Conservation (phyloP, 2,797 vertebrate species). For the Furcifer pardalis region DNA sequence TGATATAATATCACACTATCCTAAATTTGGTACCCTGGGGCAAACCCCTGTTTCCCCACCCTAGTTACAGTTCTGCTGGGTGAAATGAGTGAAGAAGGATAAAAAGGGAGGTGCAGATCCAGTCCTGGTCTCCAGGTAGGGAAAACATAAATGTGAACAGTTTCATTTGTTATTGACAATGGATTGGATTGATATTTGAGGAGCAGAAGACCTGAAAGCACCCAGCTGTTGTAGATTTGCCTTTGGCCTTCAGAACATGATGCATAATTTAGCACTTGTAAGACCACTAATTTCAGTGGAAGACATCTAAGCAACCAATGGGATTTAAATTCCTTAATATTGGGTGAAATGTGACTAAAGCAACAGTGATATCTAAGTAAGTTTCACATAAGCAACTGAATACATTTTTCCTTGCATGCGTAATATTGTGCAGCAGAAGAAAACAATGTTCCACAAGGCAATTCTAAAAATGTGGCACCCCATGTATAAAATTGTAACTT, state of each 20-base stretch:
- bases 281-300: not conserved
- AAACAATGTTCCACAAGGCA: too few species aligned
- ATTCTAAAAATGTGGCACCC: too few species aligned
- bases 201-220: not conserved
- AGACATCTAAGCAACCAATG: not conserved
- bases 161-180: not conserved
- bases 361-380: not conserved
- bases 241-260: not conserved
- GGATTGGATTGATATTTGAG: not conserved
- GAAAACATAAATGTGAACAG: not conserved
- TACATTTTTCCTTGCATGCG: constrained; percentile 16
- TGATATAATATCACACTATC: too few species aligned
- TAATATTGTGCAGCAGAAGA: not conserved
- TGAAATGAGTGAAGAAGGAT: too few species aligned
- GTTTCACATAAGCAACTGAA: constrained; percentile 8
- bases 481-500: too few species aligned
- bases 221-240: not conserved
- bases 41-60: too few species aligned
- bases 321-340: not conserved
- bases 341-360: not conserved
- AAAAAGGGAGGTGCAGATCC: too few species aligned
- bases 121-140: not conserved
- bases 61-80: too few species aligned
- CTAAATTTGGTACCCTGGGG: too few species aligned
- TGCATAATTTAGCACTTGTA: not conserved